phyloP scores from a whole-genome alignment of 1,140 invertebrate genomes.

The Dreissena polymorpha region DNA sequence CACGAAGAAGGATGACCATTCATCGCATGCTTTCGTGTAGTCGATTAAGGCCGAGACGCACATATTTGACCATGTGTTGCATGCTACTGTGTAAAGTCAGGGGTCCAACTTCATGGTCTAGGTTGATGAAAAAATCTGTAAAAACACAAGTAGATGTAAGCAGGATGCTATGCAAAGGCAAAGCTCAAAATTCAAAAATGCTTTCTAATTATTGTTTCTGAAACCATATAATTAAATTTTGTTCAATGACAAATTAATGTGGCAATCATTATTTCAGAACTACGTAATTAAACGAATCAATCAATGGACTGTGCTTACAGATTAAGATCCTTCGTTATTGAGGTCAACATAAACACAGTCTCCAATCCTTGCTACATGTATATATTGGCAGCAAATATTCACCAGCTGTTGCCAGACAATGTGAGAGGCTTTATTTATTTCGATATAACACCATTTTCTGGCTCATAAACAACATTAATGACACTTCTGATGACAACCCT shows the following conservation, averaged over 20 bases:
- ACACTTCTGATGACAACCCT: no score
- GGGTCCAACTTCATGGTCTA: conserved; percentile 87
- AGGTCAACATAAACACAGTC: no score
- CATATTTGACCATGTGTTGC: conserved; percentile 84
- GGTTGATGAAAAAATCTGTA: conserved; percentile 89
- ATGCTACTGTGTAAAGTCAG: conserved; percentile 88
- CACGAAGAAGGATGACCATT: neutral
- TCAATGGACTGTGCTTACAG: no score
- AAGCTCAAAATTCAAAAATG: neutral
- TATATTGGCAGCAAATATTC: no score
- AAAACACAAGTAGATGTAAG: conserved; percentile 63
- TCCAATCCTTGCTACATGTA: no score
- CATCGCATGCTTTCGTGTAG: neutral
- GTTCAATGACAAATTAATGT: neutral
- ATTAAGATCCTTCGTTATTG: no score
- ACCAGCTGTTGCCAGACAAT: no score
- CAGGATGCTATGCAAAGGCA: conserved; percentile 1
- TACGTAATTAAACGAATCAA: neutral
- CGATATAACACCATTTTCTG: no score
- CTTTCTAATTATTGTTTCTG: neutral
- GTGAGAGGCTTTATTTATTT: no score
- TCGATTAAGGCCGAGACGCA: conserved; percentile 21
- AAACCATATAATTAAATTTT: neutral
- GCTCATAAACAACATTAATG: no score
- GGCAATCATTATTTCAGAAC: neutral